These are phyloP conservation scores for Xylota segnis DNA, from an alignment of 2,888 invertebrate species.

Conservation along the genomic window DNA sequence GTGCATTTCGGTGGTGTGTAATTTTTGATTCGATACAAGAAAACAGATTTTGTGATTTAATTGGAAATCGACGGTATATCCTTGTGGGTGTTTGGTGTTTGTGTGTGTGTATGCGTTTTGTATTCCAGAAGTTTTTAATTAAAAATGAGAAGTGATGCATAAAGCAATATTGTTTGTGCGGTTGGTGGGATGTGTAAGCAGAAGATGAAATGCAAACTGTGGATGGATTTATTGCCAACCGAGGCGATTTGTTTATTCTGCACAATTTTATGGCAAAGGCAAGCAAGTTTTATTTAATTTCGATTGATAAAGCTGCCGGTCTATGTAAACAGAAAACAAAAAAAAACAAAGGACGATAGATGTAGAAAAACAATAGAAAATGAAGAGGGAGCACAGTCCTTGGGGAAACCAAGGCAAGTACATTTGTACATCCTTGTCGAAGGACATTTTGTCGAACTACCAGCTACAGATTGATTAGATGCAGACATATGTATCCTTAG, in stretches of 20 bases:
- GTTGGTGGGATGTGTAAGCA: conserved; percentile 6
- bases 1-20: conserved; percentile 61
- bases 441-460: too few species aligned
- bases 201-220: conserved; percentile 31
- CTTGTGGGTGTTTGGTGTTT: not conserved
- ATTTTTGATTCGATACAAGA: conserved; percentile 70
- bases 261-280: conserved; percentile 8
- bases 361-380: too few species aligned
- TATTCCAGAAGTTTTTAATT: conserved; percentile 59
- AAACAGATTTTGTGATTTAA: conserved; percentile 66
- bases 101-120: not conserved
- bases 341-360: too few species aligned
- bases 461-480: too few species aligned
- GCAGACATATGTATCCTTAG: too few species aligned
- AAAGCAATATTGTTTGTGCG: conserved; percentile 43
- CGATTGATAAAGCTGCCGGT: not conserved
- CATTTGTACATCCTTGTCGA: too few species aligned
- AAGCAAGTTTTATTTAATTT: conserved; percentile 3
- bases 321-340: not conserved
- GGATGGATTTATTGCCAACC: conserved; percentile 29
- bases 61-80: conserved; percentile 48
- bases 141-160: conserved; percentile 66
- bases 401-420: too few species aligned
- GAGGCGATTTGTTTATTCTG: conserved; percentile 31
- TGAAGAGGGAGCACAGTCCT: too few species aligned